A percentile compares a stretch with the other conserved stretches of the same genome.
These are phyloP conservation scores for Aphelinus atriplicis DNA, from an alignment of 1,140 invertebrate genomes.

Conservation along the genomic window DNA sequence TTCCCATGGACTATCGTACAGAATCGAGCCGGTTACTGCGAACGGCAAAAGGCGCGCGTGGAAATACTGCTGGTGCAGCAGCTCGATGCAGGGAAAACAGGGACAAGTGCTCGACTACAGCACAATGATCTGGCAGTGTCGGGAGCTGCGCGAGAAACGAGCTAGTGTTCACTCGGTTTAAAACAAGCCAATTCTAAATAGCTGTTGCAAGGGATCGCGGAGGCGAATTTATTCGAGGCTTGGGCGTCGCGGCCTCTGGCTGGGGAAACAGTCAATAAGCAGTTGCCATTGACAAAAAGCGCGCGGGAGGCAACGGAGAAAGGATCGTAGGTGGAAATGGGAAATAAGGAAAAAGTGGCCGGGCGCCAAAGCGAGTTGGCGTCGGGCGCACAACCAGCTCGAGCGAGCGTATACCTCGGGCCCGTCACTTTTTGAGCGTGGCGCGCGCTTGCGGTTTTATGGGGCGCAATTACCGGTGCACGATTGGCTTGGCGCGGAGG, in stretches of 20 bases:
- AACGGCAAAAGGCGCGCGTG: too few species aligned
- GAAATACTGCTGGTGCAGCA: too few species aligned
- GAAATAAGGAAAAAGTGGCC: slow-evolving; percentile 23
- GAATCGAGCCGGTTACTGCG: too few species aligned
- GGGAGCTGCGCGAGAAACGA: too few species aligned
- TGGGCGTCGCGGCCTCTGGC: slow-evolving; percentile 2
- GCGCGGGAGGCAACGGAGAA: slow-evolving; percentile 9
- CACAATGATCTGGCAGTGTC: too few species aligned
- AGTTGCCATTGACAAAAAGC: slow-evolving; percentile 41
- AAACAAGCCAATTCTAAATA: too few species aligned
- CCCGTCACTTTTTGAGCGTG: slow-evolving; percentile 19
- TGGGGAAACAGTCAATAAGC: slow-evolving; percentile 41
- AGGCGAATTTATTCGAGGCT: not conserved
- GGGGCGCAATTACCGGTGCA: slow-evolving; percentile 11
- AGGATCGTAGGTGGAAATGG: slow-evolving; percentile 32
- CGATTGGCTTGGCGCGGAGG: not conserved
- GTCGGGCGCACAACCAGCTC: too few species aligned
- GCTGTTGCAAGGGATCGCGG: too few species aligned
- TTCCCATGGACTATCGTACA: too few species aligned
- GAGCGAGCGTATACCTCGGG: not conserved
- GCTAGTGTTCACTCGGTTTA: too few species aligned
- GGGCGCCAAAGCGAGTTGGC: not conserved
- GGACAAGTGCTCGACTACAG: too few species aligned
- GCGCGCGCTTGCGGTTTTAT: not conserved
- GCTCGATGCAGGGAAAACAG: too few species aligned